Evolutionary conservation across 2,113 vertebrate species (phyloP), one percentile per base, ranked within the genome.

Genomic region (Cinclus cinclus): DNA sequence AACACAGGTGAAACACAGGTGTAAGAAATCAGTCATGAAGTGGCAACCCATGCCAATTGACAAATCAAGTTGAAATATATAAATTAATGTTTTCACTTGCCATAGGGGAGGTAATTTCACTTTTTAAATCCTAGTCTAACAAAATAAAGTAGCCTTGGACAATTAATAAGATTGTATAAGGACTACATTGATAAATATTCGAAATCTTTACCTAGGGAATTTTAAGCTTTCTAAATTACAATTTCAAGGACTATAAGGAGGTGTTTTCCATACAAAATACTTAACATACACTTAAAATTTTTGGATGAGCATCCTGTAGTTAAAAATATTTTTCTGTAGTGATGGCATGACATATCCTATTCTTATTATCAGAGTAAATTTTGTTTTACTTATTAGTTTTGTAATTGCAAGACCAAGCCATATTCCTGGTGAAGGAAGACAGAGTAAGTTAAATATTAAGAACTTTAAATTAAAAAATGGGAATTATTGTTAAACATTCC

Each of bases 141-240:
- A 90, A 87, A 90, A 74, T 37, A 91, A 46, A 81, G 10, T 60
- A 78, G 9, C 22, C 14, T 62, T 56, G 18, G 37, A 59, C 44
- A 80, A 91, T 75, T 33, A 21, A 35, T 62, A 44, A 65, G 8
- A 42, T 63, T 44, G 9, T n/a, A 24, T 30, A 53, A 53, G 23
- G 23, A 39, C 27, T 28, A 39, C 6, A 47, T 35, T 50, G 9
- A 58, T 7, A 81, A 65, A 73, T 58, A 89, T 65, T 44, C 50
- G 37, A 58, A 50, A 37, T 58, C 62, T 55, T 97, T 96, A 78
- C 47, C 19, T 37, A 75, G 49, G 46, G 92, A 41, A 83, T 93
- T 93, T 94, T 60, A 95, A 86, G 86, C 50, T 92, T 96, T 91
- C 46, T 85, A 93, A 88, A 80, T 90, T 82, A 93, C 50, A 89